Conservation (phyloP, 1,140 invertebrate species). For the Capitella teleta region DNA sequence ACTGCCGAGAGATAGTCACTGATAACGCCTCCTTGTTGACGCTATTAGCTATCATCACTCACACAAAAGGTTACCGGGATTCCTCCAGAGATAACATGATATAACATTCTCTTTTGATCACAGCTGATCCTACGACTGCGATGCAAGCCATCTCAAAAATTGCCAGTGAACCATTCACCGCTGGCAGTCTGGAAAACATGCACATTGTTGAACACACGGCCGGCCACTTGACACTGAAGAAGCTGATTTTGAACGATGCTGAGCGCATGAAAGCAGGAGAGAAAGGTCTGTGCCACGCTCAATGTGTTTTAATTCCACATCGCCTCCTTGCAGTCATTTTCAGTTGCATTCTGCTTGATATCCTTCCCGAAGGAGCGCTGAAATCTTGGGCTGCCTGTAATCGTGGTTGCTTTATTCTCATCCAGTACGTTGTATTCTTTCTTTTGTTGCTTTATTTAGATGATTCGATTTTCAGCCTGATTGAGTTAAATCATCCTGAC, state of each 20-base stretch:
- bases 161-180: constrained; percentile 28
- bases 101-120: not conserved
- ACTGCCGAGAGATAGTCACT: constrained; percentile 57
- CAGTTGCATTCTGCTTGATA: constrained; percentile 26
- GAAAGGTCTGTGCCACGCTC: constrained; percentile 21
- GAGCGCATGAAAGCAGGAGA: constrained; percentile 28
- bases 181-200: constrained; percentile 34
- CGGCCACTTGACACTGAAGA: constrained; percentile 67
- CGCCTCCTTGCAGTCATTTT: constrained; percentile 34
- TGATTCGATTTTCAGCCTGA: constrained; percentile 21
- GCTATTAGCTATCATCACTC: constrained; percentile 57
- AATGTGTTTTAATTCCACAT: no score
- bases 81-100: not conserved
- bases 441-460: not conserved
- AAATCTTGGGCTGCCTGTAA: constrained; percentile 40
- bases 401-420: constrained; percentile 38
- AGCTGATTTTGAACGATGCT: constrained; percentile 59
- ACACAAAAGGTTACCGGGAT: constrained; percentile 37
- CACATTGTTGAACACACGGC: constrained; percentile 65
- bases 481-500: constrained; percentile 29
- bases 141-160: constrained; percentile 31
- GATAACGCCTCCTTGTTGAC: constrained; percentile 58
- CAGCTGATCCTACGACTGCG: constrained; percentile 30
- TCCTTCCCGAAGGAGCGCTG: constrained; percentile 24
- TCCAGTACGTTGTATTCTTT: no score